A percentile compares a stretch with the other conserved stretches of the same genome.
Conservation (phyloP, 2,797 vertebrate genomes). For the Sebastolobus alascanus region DNA sequence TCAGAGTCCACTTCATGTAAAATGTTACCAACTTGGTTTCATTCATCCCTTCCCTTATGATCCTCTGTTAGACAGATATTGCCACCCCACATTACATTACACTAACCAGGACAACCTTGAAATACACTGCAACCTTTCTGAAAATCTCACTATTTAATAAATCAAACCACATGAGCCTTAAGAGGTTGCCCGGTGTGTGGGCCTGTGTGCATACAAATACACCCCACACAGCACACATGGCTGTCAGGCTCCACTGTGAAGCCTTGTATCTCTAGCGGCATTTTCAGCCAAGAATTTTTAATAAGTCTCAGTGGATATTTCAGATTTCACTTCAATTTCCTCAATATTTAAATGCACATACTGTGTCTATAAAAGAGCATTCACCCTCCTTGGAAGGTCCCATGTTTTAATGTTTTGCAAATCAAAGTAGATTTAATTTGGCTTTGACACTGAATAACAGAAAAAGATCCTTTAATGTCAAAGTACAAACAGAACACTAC, state of each 20-base stretch:
- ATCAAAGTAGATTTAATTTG: neutral
- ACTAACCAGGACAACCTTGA: slow-evolving; percentile 59
- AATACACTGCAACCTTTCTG: slow-evolving; percentile 24
- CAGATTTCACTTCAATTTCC: neutral
- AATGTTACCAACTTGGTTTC: slow-evolving; percentile 31
- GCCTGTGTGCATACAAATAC: slow-evolving; percentile 24
- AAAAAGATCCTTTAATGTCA: neutral
- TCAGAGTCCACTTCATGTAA: slow-evolving; percentile 36
- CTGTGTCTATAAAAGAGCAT: neutral
- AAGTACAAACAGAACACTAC: too few relatives aligned
- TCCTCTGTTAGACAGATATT: slow-evolving; percentile 24
- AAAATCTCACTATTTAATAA: slow-evolving; percentile 49
- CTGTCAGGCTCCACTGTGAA: neutral
- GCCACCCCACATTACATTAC: slow-evolving; percentile 21
- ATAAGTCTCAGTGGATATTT: neutral
- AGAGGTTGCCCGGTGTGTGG: slow-evolving; percentile 4
- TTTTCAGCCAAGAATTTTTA: neutral
- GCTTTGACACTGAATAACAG: too few relatives aligned
- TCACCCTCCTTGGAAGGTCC: neutral
- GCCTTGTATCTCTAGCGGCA: neutral
- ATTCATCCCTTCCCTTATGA: slow-evolving; percentile 11
- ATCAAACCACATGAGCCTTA: slow-evolving; percentile 43
- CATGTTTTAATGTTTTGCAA: neutral
- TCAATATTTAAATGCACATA: neutral
- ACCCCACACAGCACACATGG: neutral